Percentiles rank a stretch among this genome's conserved stretches.
Conservation (phyloP, 2,113 vertebrate species). For the Chlorodrepanis virens region DNA sequence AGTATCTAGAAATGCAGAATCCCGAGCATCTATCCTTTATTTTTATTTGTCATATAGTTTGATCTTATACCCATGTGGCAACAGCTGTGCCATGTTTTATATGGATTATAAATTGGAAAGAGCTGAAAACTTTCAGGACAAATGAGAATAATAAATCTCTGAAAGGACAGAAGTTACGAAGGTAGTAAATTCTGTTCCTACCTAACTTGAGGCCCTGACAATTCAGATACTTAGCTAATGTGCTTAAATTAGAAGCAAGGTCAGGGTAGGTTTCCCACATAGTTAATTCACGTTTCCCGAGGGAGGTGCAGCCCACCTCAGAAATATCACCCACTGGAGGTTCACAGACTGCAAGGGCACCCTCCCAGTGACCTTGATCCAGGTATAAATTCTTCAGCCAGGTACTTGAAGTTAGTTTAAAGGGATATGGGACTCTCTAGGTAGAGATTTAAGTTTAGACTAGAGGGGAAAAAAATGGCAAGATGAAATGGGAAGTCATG, state of each 20-base stretch:
- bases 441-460: neutral
- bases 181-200: neutral
- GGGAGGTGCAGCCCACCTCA: neutral
- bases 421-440: neutral
- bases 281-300: neutral
- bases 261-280: neutral
- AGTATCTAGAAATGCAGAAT: neutral
- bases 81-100: neutral
- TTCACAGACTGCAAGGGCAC: neutral
- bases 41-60: neutral
- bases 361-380: neutral
- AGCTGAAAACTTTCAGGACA: neutral
- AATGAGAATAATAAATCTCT: neutral
- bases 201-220: neutral
- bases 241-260: constrained; percentile 33
- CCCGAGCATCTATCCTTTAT: neutral
- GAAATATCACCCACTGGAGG: neutral
- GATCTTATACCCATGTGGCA: neutral
- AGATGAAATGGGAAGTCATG: neutral
- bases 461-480: neutral
- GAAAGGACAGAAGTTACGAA: neutral
- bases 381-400: neutral
- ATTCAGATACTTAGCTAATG: neutral
- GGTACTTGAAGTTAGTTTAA: neutral
- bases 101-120: neutral